phyloP scores from a whole-genome alignment of 2,888 invertebrate genomes.

The Lobophora halterata region DNA sequence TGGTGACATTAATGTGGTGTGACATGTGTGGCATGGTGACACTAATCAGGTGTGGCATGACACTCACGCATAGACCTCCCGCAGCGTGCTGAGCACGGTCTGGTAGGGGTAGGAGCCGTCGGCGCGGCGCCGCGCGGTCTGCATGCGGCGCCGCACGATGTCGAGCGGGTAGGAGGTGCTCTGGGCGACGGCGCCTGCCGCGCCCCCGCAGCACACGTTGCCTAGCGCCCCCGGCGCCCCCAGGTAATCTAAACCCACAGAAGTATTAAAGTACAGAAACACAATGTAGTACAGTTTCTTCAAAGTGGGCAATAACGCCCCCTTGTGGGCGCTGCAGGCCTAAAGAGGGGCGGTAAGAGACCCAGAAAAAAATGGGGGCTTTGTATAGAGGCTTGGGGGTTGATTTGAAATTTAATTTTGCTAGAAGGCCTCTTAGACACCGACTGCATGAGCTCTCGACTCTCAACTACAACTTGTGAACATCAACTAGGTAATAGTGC shows the following conservation, averaged over 20 bases:
- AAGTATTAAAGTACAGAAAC: not conserved
- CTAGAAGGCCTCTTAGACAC: too few species aligned
- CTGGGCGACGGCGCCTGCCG: slow-evolving; percentile 96
- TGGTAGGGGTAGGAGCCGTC: slow-evolving; percentile 77
- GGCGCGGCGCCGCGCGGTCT: slow-evolving; percentile 78
- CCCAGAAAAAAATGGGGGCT: too few species aligned
- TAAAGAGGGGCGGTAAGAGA: too few species aligned
- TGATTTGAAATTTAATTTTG: too few species aligned
- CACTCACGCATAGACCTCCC: slow-evolving; percentile 85
- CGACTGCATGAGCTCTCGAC: too few species aligned
- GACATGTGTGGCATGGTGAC: too few species aligned
- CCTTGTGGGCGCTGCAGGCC: too few species aligned
- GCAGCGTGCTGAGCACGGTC: slow-evolving; percentile 84
- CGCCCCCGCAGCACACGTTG: slow-evolving; percentile 91
- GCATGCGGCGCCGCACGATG: slow-evolving; percentile 87
- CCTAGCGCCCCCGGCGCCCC: slow-evolving; percentile 71
- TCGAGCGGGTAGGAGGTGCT: slow-evolving; percentile 98
- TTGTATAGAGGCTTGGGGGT: too few species aligned
- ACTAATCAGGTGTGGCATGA: not conserved
- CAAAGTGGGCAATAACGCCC: not conserved
- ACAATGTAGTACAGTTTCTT: not conserved
- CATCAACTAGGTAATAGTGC: too few species aligned
- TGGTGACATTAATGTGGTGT: too few species aligned
- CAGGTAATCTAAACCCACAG: slow-evolving; percentile 37
- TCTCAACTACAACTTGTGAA: too few species aligned